Percentiles rank a stretch among this genome's conserved stretches.
phyloP scores from a whole-genome alignment of 2,113 vertebrate species.

The Macrotis lagotis region DNA sequence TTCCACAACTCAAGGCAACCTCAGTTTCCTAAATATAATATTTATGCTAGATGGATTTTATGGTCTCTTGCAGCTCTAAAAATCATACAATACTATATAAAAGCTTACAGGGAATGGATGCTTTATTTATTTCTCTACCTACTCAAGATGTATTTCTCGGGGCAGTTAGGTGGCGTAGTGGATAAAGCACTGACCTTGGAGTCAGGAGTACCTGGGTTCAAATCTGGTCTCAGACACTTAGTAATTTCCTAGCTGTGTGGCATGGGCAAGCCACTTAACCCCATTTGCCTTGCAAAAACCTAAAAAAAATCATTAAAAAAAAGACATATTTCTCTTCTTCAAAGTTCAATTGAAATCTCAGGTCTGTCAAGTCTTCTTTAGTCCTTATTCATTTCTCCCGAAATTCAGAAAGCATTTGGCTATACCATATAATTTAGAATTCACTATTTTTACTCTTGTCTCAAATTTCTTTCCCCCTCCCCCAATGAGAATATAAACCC shows the following conservation, averaged over 20 bases:
- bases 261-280: too few species aligned
- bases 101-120: background rate
- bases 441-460: background rate
- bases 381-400: background rate
- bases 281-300: too few species aligned
- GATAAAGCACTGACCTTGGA: too few species aligned
- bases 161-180: too few species aligned
- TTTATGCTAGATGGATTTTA: background rate
- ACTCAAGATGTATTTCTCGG: constrained; percentile 22
- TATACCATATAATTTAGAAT: background rate
- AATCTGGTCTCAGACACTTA: too few species aligned
- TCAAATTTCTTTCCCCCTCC: background rate
- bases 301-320: too few species aligned
- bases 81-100: background rate
- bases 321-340: background rate
- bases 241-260: too few species aligned
- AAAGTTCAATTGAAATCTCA: background rate
- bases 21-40: background rate
- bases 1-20: background rate
- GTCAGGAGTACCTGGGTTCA: too few species aligned
- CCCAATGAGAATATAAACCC: background rate
- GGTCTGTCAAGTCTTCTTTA: background rate
- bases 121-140: background rate
- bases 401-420: constrained; percentile 3
- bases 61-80: background rate